Evolutionary conservation across 2,113 vertebrate genomes (phyloP).

Genomic region (Bujurquina vittata): DNA sequence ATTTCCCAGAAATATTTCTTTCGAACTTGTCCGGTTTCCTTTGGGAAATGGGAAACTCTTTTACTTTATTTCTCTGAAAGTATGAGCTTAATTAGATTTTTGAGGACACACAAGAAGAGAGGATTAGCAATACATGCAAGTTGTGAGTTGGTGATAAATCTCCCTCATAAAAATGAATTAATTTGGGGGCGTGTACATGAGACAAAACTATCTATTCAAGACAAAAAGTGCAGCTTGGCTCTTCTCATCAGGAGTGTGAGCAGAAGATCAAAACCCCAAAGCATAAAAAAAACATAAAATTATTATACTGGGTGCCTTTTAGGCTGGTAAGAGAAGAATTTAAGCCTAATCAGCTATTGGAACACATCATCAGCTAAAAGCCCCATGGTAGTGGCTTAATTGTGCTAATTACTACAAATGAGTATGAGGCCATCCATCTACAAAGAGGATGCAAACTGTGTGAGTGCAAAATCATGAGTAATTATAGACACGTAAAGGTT

Average conservation of each 20-base stretch:
- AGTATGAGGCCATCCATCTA: constrained; percentile 7
- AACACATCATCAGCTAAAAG: constrained; percentile 51
- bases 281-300: neutral
- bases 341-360: constrained; percentile 21
- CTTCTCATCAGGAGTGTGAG: neutral
- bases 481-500: constrained; percentile 19
- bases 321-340: constrained; percentile 29
- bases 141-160: neutral
- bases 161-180: neutral
- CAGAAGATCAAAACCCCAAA: neutral
- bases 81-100: neutral
- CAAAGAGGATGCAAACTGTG: constrained; percentile 23
- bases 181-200: neutral
- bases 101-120: neutral
- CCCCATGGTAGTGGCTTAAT: constrained; percentile 13
- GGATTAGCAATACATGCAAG: neutral
- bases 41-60: fast-evolving
- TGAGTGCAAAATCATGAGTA: constrained; percentile 20
- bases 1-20: neutral
- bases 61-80: neutral
- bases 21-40: neutral
- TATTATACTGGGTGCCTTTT: constrained; percentile 3
- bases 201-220: neutral
- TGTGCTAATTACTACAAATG: constrained; percentile 45
- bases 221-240: neutral